phyloP scores from a whole-genome alignment of 2,797 vertebrate species.

The Manis javanica region DNA sequence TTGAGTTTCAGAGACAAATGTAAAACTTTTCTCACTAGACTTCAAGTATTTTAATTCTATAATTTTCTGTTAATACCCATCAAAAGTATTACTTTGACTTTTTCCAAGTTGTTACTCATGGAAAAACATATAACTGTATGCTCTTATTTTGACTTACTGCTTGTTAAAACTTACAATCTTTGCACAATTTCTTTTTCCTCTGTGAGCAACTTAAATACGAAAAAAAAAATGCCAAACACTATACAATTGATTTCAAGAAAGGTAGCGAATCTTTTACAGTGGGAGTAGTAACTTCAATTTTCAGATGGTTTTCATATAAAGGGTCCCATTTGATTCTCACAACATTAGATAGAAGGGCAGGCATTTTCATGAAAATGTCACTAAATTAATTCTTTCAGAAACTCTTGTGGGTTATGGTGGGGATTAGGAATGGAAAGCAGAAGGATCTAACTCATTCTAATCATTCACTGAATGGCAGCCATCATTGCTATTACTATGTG shows the following conservation, averaged over 20 bases:
- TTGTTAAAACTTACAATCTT: not conserved
- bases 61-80: slow-evolving; percentile 24
- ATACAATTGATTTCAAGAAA: slow-evolving; percentile 1
- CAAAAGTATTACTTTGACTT: not conserved
- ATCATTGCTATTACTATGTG: not conserved
- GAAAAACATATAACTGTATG: not conserved
- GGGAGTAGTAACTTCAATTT: slow-evolving; percentile 31
- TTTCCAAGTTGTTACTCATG: not conserved
- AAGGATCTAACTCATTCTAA: not conserved
- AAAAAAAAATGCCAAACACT: not conserved
- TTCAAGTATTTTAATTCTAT: slow-evolving; percentile 4
- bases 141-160: slow-evolving; percentile 24
- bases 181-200: not conserved
- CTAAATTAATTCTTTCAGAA: slow-evolving; percentile 9
- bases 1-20: not conserved
- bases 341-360: not conserved
- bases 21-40: not conserved
- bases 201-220: not conserved
- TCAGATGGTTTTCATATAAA: not conserved
- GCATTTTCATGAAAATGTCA: not conserved
- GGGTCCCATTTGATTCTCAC: slow-evolving; percentile 8
- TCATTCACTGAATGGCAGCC: not conserved
- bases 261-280: not conserved
- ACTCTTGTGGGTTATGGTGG: not conserved
- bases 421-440: not conserved